Evolutionary conservation across 1,140 invertebrate genomes (phyloP), one percentile per base, ranked within the genome.

Genomic region (Druon quercuslanigerum): DNA sequence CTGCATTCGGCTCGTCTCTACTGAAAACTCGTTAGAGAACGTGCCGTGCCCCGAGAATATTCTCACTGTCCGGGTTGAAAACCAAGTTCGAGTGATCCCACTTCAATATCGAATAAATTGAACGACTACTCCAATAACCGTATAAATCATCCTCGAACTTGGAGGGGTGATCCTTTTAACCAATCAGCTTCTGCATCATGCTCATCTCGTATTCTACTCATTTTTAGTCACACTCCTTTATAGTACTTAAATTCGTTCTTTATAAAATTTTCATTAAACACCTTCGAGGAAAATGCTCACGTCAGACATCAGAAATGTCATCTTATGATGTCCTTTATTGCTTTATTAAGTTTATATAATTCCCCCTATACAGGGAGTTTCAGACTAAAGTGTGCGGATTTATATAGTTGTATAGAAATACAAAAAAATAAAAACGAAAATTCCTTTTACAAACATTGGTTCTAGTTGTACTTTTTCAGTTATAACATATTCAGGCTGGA

Each of bases 51-150:
- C 25, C 57, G 25, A 66, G 25, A 20, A 60, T 60, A 19, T 20
- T 60, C 11, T 25, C 25, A 12, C 12, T 33, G 20, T 25, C 57
- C 57, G 20, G 25, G 25, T 13, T 66, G 57, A 66, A 57, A 57
- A 57, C 56, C 20, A 57, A 57, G 56, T 20, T 33, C 56, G 2
- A 57, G 19, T 57, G 56, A 57, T 57, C 19, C 56, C 56, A 57
- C 56, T 57, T 57, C 56, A 57, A 57, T 66, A 66, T 66, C 25
- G 57, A 66, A 66, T 66, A 33, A 66, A 66, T 66, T 33, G 20
- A 66, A 66, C 57, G 25, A 66, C 57, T 66, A 33, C 14, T 66
- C 25, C 57, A 40, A 66, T 66, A 66, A 66, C 13, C 57, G 57
- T 40, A 66, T 66, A 66, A 66, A 66, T 66, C 20, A 66, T 66